Percentiles rank a stretch among this genome's conserved stretches.
These are phyloP conservation scores for Glandiceps talaboti DNA, from an alignment of 53 echinoderm and acorn worm genomes.

Conservation along the genomic window DNA sequence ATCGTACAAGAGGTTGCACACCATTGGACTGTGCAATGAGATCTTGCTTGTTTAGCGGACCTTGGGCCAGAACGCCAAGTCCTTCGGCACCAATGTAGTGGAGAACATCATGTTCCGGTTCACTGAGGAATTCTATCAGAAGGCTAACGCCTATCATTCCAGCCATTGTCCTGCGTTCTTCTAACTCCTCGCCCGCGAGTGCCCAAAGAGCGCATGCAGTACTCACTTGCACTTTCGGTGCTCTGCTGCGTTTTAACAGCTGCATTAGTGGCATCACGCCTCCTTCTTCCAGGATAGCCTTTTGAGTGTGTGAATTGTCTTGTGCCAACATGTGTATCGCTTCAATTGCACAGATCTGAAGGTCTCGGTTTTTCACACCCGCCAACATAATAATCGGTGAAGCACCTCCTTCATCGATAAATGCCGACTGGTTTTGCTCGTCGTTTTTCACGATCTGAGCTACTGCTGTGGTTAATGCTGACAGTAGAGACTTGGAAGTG, in stretches of 20 bases:
- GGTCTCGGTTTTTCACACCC: constrained; percentile 36
- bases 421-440: constrained; percentile 57
- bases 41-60: constrained; percentile 84
- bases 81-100: constrained; percentile 96
- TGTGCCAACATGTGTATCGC: constrained; percentile 82
- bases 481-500: constrained; percentile 47
- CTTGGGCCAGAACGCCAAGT: constrained; percentile 69
- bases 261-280: constrained; percentile 86
- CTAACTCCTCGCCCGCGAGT: constrained; percentile 80
- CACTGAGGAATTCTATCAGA: constrained; percentile 86
- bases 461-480: constrained; percentile 63
- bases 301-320: constrained; percentile 89
- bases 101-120: constrained; percentile 61
- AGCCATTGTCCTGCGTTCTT: constrained; percentile 79
- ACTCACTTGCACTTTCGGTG: constrained; percentile 73
- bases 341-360: constrained; percentile 77
- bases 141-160: constrained; percentile 83
- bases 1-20: constrained; percentile 74
- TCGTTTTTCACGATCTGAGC: constrained; percentile 56
- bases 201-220: constrained; percentile 94
- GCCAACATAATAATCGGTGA: constrained; percentile 73
- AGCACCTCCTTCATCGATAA: constrained; percentile 82
- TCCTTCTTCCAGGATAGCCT: constrained; percentile 81
- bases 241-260: constrained; percentile 77
- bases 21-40: constrained; percentile 79